Evolutionary conservation across 2,113 vertebrate species (phyloP).

Genomic region (Syngnathus floridae): DNA sequence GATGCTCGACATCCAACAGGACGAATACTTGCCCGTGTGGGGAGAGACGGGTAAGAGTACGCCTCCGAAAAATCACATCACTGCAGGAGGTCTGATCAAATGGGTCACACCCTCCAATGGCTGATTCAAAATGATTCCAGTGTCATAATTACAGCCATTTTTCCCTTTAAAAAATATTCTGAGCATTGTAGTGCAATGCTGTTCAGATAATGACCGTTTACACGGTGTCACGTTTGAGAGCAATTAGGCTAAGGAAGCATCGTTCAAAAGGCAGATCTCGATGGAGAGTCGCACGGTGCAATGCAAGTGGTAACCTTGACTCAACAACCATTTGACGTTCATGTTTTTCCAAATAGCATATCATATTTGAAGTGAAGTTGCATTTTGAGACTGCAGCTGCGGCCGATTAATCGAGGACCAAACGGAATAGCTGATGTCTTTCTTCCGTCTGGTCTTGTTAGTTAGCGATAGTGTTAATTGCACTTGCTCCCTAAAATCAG

Average conservation of each 20-base stretch:
- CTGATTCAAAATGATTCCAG: not conserved
- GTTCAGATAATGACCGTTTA: not conserved
- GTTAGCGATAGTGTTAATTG: not conserved
- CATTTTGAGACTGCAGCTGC: not conserved
- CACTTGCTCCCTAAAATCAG: not conserved
- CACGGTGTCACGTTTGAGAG: not conserved
- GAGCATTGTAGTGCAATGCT: not conserved
- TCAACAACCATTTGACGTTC: no score
- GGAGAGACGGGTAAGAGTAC: constrained; percentile 86
- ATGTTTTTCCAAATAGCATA: no score
- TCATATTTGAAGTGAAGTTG: no score
- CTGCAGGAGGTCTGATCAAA: not conserved
- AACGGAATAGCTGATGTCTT: not conserved
- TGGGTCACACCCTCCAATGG: not conserved
- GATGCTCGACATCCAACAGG: constrained; percentile 98
- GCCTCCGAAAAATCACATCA: not conserved
- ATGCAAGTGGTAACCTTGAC: not conserved
- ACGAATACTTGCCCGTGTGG: constrained; percentile 96
- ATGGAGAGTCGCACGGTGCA: not conserved
- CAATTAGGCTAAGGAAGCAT: not conserved
- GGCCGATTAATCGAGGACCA: not conserved
- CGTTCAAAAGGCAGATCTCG: not conserved
- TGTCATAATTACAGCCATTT: no score
- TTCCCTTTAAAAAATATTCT: not conserved
- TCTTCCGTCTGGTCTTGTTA: not conserved